Percentiles rank a stretch among this genome's conserved stretches.
Conservation (phyloP, 1,140 invertebrate species). For the Pristionchus pacificus region DNA sequence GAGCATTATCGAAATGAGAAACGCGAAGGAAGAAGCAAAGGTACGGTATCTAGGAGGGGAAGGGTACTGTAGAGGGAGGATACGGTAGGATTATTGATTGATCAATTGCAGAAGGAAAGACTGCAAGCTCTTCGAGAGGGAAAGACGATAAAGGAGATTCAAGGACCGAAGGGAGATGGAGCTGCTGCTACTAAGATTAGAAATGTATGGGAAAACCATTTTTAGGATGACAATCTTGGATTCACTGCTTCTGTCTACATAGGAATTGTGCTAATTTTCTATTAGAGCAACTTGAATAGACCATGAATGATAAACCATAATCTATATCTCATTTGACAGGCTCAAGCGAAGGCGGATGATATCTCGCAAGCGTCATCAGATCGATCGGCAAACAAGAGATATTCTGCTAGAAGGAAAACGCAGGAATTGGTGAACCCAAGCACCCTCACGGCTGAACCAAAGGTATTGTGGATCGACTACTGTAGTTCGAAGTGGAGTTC, state of each 20-base stretch:
- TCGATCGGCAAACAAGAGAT: background rate
- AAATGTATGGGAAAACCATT: slow-evolving; percentile 15
- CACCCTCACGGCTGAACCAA: background rate
- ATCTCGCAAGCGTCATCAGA: background rate
- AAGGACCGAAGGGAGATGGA: slow-evolving; percentile 21
- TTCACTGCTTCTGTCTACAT: too few relatives aligned
- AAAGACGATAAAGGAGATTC: background rate
- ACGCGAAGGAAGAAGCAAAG: slow-evolving; percentile 3
- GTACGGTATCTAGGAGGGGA: too few relatives aligned
- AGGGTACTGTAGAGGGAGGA: too few relatives aligned
- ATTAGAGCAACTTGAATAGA: too few relatives aligned
- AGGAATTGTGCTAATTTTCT: too few relatives aligned
- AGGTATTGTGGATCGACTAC: too few relatives aligned
- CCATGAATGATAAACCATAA: too few relatives aligned
- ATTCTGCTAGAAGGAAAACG: slow-evolving; percentile 24
- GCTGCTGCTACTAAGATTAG: slow-evolving; percentile 26
- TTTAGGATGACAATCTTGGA: too few relatives aligned
- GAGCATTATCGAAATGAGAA: background rate
- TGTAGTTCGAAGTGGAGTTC: too few relatives aligned
- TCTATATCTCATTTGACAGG: too few relatives aligned
- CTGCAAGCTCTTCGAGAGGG: background rate
- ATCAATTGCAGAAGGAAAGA: background rate
- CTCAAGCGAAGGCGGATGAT: background rate
- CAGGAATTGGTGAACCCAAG: slow-evolving; percentile 23
- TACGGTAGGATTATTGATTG: too few relatives aligned